These are phyloP conservation scores for Philereme vetulata DNA, from an alignment of 2,888 invertebrate species.

Conservation along the genomic window DNA sequence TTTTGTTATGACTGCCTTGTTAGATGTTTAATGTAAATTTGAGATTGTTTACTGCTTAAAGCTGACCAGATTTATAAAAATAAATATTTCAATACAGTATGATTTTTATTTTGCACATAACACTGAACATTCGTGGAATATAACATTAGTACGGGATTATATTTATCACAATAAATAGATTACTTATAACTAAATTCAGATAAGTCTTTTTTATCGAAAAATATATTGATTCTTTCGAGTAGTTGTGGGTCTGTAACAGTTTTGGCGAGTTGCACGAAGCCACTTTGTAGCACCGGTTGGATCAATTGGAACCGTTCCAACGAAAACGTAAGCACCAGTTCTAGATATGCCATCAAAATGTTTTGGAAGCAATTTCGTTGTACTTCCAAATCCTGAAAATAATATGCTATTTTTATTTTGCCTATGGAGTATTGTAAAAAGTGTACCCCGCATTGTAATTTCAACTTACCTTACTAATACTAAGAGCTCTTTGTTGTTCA, in stretches of 20 bases:
- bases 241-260: slow-evolving; percentile 76
- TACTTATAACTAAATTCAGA: slow-evolving; percentile 71
- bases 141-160: slow-evolving; percentile 55
- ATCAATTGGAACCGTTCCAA: slow-evolving; percentile 83
- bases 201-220: slow-evolving; percentile 81
- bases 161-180: slow-evolving; percentile 68
- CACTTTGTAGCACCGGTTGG: slow-evolving; percentile 71
- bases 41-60: slow-evolving; percentile 55
- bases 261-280: slow-evolving; percentile 74
- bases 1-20: slow-evolving; percentile 63
- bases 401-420: background rate
- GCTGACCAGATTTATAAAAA: slow-evolving; percentile 61
- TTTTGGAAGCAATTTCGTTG: slow-evolving; percentile 93
- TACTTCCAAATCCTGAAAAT: slow-evolving; percentile 90
- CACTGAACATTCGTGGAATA: slow-evolving; percentile 72
- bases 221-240: slow-evolving; percentile 79
- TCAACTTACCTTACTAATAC: slow-evolving; percentile 89
- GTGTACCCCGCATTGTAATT: background rate
- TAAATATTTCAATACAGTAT: slow-evolving; percentile 54
- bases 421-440: slow-evolving; percentile 22
- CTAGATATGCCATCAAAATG: slow-evolving; percentile 92
- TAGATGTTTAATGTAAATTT: slow-evolving; percentile 59
- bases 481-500: slow-evolving; percentile 91
- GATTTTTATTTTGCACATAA: slow-evolving; percentile 72
- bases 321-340: slow-evolving; percentile 87